Base-by-base conservation (phyloP, 2,797 vertebrate genomes). In the Melanotaenia nigrans region DNA sequence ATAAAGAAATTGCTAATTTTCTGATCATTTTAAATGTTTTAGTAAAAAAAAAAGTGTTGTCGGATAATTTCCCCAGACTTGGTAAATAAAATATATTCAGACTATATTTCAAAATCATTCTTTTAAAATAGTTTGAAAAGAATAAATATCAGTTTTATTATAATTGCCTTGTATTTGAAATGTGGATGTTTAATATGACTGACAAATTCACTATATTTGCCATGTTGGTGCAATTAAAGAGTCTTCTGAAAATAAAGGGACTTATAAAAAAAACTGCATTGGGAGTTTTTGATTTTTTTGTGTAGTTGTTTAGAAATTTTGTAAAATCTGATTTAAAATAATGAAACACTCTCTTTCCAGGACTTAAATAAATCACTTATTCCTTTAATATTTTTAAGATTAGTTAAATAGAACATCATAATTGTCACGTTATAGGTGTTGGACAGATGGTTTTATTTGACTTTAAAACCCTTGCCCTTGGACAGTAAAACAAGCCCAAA, bases 241-340 rank as follows among this genome's bases (percentile, higher is more conserved):
- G 75, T 84, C 82, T 86, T 91, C 85, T 83, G 82, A 84, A 87
- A 91, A 82, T 87, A 92, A 93, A 89, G 61, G 68, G 63, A 87
- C 75, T 82, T 71, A 54, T 81, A 85, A 77, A 85, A 77, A 82
- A 51, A 61, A 20, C 73, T 1, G 8, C 2, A 2, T 35, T 64
- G 40, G 65, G 3, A 57, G 32, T 58, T 14, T 33, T 33, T n/a
- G 38, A 3, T 9, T 32, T 22, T 65, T 33, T 20, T 65, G 2
- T n/a, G 18, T n/a, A 2, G 45, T 47, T 20, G 20, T 47, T 8
- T n/a, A 9, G 3, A 47, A 10, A 2, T n/a, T 47, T 51, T 3
- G 45, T 49, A 3, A 49, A 49, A 49, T n/a, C 20, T n/a, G 20
- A 49, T 49, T n/a, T 49, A 49, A 22, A n/a, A n/a, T 22, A n/a